Evolutionary conservation across 1,140 invertebrate species (phyloP).

Genomic region (Drosophila tropicalis): DNA sequence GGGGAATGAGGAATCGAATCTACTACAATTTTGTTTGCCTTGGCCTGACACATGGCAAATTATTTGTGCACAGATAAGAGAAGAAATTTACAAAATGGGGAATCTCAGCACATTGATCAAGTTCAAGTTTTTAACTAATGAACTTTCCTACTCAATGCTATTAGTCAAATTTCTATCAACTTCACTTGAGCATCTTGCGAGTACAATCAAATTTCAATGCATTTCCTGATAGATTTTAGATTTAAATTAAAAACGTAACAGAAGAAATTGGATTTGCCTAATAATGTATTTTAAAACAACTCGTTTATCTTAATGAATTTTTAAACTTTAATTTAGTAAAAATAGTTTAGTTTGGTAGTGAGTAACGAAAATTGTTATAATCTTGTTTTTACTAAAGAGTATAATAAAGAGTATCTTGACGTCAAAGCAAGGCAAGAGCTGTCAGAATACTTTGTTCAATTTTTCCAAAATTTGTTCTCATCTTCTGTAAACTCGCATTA

Average conservation of each 20-base stretch:
- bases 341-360: too few species aligned
- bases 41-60: constrained; percentile 16
- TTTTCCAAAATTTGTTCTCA: background rate
- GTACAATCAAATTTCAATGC: background rate
- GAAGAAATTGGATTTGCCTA: background rate
- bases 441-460: constrained; percentile 1
- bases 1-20: background rate
- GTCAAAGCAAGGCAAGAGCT: background rate
- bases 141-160: constrained; percentile 7
- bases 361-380: too few species aligned
- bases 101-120: constrained; percentile 6
- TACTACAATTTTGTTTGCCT: background rate
- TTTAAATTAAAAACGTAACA: background rate
- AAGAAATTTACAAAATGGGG: background rate
- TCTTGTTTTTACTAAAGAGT: background rate
- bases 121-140: constrained; percentile 11
- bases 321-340: too few species aligned
- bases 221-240: background rate
- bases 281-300: too few species aligned
- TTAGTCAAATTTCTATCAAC: constrained; percentile 4
- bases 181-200: background rate
- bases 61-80: constrained; percentile 10
- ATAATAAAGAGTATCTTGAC: background rate
- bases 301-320: too few species aligned
- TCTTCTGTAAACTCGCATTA: constrained; percentile 1